A percentile compares a stretch with the other conserved stretches of the same genome.
phyloP scores from a whole-genome alignment of 1,140 invertebrate genomes.

The Chironomus tepperi region DNA sequence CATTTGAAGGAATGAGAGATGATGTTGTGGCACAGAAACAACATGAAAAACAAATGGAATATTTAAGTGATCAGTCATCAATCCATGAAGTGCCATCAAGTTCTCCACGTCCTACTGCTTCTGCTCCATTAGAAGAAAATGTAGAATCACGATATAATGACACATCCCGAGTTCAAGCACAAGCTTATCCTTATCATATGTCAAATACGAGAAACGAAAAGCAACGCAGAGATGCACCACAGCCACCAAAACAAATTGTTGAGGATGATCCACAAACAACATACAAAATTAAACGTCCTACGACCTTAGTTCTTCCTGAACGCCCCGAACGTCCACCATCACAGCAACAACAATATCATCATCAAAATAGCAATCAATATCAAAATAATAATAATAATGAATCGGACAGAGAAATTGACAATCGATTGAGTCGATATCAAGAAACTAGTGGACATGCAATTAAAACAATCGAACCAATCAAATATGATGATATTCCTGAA shows the following conservation, averaged over 20 bases:
- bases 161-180: not conserved
- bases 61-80: not conserved
- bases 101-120: not conserved
- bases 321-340: not conserved
- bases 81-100: not conserved
- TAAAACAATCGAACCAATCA: not conserved
- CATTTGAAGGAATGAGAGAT: not conserved
- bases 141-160: not conserved
- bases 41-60: conserved; percentile 2
- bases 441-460: not conserved
- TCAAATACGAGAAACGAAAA: not conserved
- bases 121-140: not conserved
- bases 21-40: not conserved
- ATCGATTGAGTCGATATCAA: not conserved
- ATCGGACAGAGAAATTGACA: not conserved
- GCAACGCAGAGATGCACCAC: not conserved
- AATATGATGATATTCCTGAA: not conserved
- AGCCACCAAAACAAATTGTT: not conserved
- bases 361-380: not conserved
- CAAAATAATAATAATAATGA: not conserved
- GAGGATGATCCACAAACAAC: not conserved
- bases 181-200: not conserved
- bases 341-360: not conserved
- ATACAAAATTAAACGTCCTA: not conserved
- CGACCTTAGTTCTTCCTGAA: not conserved